Evolutionary conservation across 2,888 invertebrate genomes (phyloP).

Genomic region (Rotaria sp.): DNA sequence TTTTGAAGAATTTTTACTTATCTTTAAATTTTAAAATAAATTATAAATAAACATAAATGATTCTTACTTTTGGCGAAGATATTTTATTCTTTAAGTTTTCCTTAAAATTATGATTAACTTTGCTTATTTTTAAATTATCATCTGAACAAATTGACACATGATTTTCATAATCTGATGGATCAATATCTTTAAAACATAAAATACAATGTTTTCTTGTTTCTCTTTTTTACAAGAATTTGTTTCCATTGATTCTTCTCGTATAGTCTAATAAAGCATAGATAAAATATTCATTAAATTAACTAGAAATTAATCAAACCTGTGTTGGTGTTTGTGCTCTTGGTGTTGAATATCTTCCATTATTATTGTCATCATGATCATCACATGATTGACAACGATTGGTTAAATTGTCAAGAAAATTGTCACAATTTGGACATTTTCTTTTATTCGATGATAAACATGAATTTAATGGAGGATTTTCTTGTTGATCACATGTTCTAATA

Average conservation of each 20-base stretch:
- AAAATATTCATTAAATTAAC: no score
- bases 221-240: neutral
- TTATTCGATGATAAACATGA: no score
- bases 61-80: no score
- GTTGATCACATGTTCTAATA: no score
- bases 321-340: neutral
- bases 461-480: no score
- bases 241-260: no score
- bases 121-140: neutral
- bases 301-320: no score
- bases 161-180: neutral
- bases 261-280: no score
- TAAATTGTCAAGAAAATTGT: neutral
- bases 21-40: neutral
- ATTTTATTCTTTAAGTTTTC: no score
- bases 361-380: neutral
- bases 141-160: neutral
- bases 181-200: neutral
- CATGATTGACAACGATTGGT: neutral
- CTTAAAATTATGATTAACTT: no score
- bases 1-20: no score
- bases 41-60: no score
- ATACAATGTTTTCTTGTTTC: neutral
- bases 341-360: neutral
- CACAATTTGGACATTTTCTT: neutral